Conservation (phyloP, 2,797 vertebrate genomes). For the Sebastes diploproa region DNA sequence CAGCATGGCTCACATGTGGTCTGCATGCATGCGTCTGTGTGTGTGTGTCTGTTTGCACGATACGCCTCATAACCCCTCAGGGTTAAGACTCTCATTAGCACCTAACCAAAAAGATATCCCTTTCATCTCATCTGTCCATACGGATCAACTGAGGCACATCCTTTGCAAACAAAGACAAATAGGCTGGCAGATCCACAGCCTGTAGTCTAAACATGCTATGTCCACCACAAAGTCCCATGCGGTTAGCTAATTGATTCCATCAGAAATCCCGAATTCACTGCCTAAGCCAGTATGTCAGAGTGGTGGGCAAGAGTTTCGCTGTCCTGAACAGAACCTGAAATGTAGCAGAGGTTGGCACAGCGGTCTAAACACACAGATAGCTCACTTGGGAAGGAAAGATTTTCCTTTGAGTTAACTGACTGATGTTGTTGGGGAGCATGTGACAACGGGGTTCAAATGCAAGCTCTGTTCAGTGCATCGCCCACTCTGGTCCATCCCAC, state of each 20-base stretch:
- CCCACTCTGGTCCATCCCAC: constrained; percentile 49
- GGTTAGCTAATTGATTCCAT: constrained; percentile 70
- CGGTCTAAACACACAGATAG: background rate
- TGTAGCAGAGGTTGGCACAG: constrained; percentile 10
- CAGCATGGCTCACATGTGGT: constrained; percentile 64
- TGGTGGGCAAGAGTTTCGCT: constrained; percentile 11
- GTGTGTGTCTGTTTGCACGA: constrained; percentile 60
- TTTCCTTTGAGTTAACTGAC: constrained; percentile 15
- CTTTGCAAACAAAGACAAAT: constrained; percentile 69
- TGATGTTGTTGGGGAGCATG: constrained; percentile 17
- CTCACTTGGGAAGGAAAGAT: constrained; percentile 9
- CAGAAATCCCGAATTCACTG: constrained; percentile 55
- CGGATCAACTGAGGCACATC: constrained; percentile 62
- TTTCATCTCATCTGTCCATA: constrained; percentile 67
- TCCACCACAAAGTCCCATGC: constrained; percentile 62
- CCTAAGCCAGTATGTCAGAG: constrained; percentile 14
- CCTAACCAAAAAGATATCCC: constrained; percentile 64
- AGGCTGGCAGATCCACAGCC: constrained; percentile 52
- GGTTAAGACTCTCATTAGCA: constrained; percentile 78
- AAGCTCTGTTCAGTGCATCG: constrained; percentile 32
- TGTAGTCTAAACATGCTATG: constrained; percentile 64
- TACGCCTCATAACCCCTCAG: constrained; percentile 58
- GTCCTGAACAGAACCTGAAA: constrained; percentile 8
- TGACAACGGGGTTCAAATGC: constrained; percentile 13
- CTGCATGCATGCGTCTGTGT: constrained; percentile 55